Evolutionary conservation across 2,113 vertebrate genomes (phyloP), one percentile per base, ranked within the genome.

Genomic region (Chelonoidis abingdonii): DNA sequence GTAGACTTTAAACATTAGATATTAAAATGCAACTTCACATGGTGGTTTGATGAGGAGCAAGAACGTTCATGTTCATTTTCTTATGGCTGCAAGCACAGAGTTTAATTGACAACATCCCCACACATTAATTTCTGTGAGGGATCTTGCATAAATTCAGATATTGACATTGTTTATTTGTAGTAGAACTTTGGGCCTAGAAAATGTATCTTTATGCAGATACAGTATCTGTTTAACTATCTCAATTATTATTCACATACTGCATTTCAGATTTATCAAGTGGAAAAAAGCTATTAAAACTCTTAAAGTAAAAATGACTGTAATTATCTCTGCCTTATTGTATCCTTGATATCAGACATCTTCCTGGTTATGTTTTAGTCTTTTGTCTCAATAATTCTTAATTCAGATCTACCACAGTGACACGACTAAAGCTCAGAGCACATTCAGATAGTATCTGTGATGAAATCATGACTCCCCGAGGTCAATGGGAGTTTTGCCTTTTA

Each of bases 21-120:
- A 50, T 91, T 89, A 84, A 87, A 89, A 72, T n/a, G 79, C 1
- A 54, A 24, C 78, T 38, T 35, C 24, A 59, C 12, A 25, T 24
- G 27, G 13, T 31, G 76, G n/a, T 27, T 72, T 5, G 9, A 92
- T 3, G n/a, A 41, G 50, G 31, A 65, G 82, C 38, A 89, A 41
- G 57, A 84, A 22, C 75, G 87, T 12, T 85, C 3, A 3, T 62
- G 19, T 0, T 79, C 62, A 72, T 94, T 93, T 83, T 91, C 75
- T 57, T 78, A 21, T 25, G 21, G 52, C 72, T 79, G 83, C 17
- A 38, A 88, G 86, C 9, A 3, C 6, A 47, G 3, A 31, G 17
- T 87, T 41, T 75, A 81, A 80, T 50, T 76, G 85, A 91, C 83
- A 76, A 88, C 53, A 94, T 94, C 31, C 78, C 84, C 93, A 25